Evolutionary conservation across 2,113 vertebrate species (phyloP).

Genomic region (Psittacula cyanocephala): DNA sequence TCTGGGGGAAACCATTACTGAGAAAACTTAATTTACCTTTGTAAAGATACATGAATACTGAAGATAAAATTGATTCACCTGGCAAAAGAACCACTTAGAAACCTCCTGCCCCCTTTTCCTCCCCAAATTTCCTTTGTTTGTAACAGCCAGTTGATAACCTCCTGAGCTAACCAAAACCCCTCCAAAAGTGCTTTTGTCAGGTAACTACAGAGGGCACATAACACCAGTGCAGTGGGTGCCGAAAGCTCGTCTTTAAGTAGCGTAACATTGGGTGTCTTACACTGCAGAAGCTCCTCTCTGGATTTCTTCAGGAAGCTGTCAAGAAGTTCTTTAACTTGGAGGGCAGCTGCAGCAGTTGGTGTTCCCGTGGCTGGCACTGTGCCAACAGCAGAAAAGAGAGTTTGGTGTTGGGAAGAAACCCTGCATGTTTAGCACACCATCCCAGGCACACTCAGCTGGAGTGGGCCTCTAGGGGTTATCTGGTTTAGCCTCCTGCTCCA

Average conservation of each 20-base stretch:
- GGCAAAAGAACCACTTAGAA: neutral
- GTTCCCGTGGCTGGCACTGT: neutral
- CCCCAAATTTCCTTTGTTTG: neutral
- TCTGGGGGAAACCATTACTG: neutral
- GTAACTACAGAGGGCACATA: neutral
- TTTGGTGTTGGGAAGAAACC: neutral
- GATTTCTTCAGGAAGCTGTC: slow-evolving; percentile 61
- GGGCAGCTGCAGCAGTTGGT: accelerated
- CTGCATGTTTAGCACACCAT: neutral
- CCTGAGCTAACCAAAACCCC: neutral
- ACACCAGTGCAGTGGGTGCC: neutral
- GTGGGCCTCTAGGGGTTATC: neutral
- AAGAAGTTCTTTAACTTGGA: neutral
- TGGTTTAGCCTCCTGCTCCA: neutral
- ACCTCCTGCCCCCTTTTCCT: neutral
- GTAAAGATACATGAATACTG: neutral
- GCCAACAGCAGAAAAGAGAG: neutral
- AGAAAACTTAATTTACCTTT: neutral
- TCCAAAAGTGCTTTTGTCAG: neutral
- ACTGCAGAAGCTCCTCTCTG: slow-evolving; percentile 81
- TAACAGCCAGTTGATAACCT: neutral
- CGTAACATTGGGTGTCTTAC: slow-evolving; percentile 72
- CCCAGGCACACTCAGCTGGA: neutral
- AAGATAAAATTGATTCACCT: neutral
- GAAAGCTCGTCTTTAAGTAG: neutral